Evolutionary conservation across 2,797 vertebrate genomes (phyloP).

Genomic region (Gymnothorax reevesii): DNA sequence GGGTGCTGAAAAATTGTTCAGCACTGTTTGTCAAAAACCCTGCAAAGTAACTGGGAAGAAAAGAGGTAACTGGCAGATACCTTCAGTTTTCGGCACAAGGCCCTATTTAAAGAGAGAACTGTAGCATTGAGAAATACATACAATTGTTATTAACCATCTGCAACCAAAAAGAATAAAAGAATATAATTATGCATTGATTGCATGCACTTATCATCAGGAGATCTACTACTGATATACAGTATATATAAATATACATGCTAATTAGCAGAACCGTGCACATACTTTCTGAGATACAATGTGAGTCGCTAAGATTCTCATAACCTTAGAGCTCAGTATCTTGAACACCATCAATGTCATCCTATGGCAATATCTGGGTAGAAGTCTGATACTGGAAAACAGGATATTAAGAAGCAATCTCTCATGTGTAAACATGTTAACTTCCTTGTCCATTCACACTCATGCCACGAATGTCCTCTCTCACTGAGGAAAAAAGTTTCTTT

Average conservation of each 20-base stretch:
- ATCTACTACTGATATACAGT: not conserved
- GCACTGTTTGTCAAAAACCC: not conserved
- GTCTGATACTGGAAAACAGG: conserved; percentile 37
- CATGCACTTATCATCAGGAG: not conserved
- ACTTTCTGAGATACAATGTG: conserved; percentile 5
- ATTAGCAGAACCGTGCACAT: conserved; percentile 43
- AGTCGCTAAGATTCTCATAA: conserved; percentile 40
- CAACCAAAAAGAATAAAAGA: not conserved
- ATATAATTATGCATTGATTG: not conserved
- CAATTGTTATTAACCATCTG: not conserved
- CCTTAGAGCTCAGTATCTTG: conserved; percentile 28
- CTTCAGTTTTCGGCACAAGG: not conserved
- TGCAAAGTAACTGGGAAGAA: not conserved
- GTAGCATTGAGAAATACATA: not conserved
- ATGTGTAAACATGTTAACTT: conserved; percentile 45
- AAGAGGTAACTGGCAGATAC: not conserved
- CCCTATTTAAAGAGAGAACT: not conserved
- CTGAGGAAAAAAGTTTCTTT: conserved; percentile 57
- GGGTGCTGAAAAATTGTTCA: no score
- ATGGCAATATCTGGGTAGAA: conserved; percentile 26
- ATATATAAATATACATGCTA: conserved; percentile 22
- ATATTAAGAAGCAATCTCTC: conserved; percentile 48
- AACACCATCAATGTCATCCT: conserved; percentile 34
- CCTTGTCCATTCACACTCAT: conserved; percentile 66
- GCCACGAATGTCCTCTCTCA: conserved; percentile 71